Percentiles rank a stretch among this genome's conserved stretches.
These are phyloP conservation scores for Cydia strobilella DNA, from an alignment of 1,140 invertebrate species.

Conservation along the genomic window DNA sequence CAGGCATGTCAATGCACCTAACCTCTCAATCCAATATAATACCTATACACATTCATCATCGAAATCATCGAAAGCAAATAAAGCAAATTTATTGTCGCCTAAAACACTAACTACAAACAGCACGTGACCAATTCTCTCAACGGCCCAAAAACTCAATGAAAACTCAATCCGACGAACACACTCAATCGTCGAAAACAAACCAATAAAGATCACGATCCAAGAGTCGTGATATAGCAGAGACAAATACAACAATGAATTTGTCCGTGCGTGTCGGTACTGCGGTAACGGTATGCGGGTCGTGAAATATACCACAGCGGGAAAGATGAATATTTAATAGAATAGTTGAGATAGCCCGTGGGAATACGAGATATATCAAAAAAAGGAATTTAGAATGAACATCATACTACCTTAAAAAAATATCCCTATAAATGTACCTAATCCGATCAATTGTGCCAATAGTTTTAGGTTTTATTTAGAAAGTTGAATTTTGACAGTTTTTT, in stretches of 20 bases:
- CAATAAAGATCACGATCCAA: not conserved
- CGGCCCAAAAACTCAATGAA: not conserved
- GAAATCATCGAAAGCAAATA: no score
- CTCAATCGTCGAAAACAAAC: not conserved
- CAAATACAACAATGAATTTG: constrained; percentile 26
- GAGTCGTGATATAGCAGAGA: constrained; percentile 16
- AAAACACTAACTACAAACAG: not conserved
- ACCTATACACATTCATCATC: no score
- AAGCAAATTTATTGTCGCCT: no score
- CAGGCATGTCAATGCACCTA: no score
- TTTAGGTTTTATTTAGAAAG: no score
- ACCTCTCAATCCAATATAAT: no score
- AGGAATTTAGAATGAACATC: no score
- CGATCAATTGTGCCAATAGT: no score
- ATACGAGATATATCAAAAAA: not conserved
- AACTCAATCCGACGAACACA: not conserved
- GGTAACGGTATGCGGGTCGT: constrained; percentile 18
- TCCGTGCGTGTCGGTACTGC: constrained; percentile 14
- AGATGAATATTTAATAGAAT: not conserved
- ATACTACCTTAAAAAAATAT: no score
- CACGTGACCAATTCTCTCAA: not conserved
- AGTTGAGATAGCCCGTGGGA: not conserved
- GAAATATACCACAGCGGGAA: constrained; percentile 14
- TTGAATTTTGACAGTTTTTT: no score
- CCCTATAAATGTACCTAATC: no score